Evolutionary conservation across 2,797 vertebrate species (phyloP).

Genomic region (Zonotrichia albicollis): DNA sequence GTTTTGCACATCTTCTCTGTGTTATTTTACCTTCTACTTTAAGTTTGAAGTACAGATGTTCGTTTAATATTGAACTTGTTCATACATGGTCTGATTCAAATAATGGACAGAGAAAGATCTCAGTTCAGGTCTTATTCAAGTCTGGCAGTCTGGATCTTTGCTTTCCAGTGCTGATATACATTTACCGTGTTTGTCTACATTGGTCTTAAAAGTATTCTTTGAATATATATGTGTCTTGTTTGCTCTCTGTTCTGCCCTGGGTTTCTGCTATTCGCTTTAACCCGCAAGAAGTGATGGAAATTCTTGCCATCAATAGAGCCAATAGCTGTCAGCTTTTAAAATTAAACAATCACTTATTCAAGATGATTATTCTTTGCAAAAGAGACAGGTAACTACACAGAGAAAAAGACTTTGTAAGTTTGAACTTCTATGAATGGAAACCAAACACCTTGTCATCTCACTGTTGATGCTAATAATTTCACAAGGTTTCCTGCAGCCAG

Average conservation of each 20-base stretch:
- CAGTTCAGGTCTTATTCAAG: background rate
- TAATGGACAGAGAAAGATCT: background rate
- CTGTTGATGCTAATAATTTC: background rate
- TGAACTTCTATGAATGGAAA: background rate
- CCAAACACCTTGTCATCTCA: background rate
- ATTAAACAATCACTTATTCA: background rate
- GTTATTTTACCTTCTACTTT: background rate
- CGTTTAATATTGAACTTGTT: background rate
- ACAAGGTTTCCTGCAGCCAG: background rate
- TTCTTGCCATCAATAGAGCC: background rate
- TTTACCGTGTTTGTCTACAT: background rate
- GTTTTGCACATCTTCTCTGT: background rate
- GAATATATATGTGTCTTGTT: background rate
- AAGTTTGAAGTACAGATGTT: background rate
- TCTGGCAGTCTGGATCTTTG: background rate
- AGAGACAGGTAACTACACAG: background rate
- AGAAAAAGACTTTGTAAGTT: background rate
- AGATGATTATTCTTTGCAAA: background rate
- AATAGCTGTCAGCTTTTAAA: background rate
- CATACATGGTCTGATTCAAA: background rate
- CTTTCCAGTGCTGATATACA: background rate
- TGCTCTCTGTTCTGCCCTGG: background rate
- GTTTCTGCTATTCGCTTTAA: background rate
- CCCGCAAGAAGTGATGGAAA: background rate
- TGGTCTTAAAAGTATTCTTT: background rate